Evolutionary conservation across 2,797 vertebrate genomes (phyloP).

Genomic region (Parauchenoglanis ngamensis): DNA sequence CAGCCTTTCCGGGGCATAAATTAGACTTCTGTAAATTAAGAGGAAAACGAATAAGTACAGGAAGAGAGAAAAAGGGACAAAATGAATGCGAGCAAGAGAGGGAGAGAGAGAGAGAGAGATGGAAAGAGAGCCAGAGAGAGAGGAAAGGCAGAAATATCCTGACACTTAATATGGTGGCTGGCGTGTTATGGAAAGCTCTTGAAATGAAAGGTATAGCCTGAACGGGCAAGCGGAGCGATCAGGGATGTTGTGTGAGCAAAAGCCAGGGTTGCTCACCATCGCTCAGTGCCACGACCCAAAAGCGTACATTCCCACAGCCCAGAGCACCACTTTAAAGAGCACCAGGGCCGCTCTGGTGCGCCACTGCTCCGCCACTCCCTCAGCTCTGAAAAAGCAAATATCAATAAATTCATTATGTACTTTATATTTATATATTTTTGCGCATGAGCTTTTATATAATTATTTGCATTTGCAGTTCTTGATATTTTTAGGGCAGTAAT

Average conservation of each 20-base stretch:
- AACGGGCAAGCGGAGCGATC: slow-evolving; percentile 74
- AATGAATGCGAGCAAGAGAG: slow-evolving; percentile 5
- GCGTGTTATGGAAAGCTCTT: slow-evolving; percentile 44
- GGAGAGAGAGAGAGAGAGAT: slow-evolving; percentile 5
- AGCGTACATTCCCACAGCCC: slow-evolving; percentile 81
- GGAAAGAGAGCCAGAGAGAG: neutral
- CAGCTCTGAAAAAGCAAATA: slow-evolving; percentile 77
- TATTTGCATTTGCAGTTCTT: slow-evolving; percentile 56
- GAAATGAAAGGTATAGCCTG: slow-evolving; percentile 52
- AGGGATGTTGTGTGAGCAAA: slow-evolving; percentile 75
- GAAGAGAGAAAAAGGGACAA: slow-evolving; percentile 18
- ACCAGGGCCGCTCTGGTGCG: slow-evolving; percentile 72
- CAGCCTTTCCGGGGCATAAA: slow-evolving; percentile 56
- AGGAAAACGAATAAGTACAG: slow-evolving; percentile 39
- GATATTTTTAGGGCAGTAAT: slow-evolving; percentile 70
- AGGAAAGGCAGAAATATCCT: slow-evolving; percentile 43
- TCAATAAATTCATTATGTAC: slow-evolving; percentile 83
- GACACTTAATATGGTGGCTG: slow-evolving; percentile 43
- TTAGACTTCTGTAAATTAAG: slow-evolving; percentile 45
- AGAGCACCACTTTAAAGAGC: slow-evolving; percentile 78
- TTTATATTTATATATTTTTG: slow-evolving; percentile 81
- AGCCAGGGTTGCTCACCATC: slow-evolving; percentile 68
- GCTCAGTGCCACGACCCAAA: slow-evolving; percentile 63
- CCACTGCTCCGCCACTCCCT: slow-evolving; percentile 75
- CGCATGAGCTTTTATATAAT: slow-evolving; percentile 73